Base-by-base conservation (phyloP, 2,888 invertebrate genomes). In the Ischnura elegans region DNA sequence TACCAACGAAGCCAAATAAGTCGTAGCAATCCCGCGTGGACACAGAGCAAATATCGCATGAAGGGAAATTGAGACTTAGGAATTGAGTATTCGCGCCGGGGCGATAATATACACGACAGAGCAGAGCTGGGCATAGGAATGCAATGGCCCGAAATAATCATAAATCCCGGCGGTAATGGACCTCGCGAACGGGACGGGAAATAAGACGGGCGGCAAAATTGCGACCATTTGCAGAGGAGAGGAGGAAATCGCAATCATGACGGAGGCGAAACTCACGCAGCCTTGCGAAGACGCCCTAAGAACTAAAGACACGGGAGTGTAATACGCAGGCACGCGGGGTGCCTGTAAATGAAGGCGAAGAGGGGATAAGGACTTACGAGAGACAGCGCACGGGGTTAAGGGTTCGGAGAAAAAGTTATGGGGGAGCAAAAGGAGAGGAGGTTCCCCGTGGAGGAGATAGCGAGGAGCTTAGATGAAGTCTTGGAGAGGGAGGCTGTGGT, bases 61-160 rank as follows among this genome's bases (percentile, higher is more conserved):
- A 76, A 36, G 16, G 36, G 36, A 76, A 1, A 36, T n/a, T 13
- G 36, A 25, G 61, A 61, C 51, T 51, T 51, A 51, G 13, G 25
- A 61, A 61, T 61, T 16, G 61, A 61, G 36, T 36, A 36, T 76
- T 76, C 76, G 36, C 36, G 76, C 76, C 76, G 2, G 76, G 76
- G 16, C 76, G 76, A 76, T 76, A 76, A 76, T 76, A 76, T 76
- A 76, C 76, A 36, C 76, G 76, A 76, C 76, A 36, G 8, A 76
- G 10, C 36, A 13, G 76, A 36, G 10, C 36, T 29, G 76, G 61
- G 16, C 4, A 76, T 36, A 76, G 76, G 76, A 76, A 76, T 36
- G 76, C 76, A 16, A 76, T 76, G 76, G 25, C 29, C 76, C 16
- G 36, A 76, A 76, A 76, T 76, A 76, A 76, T 10, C 76, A 76